Base-by-base conservation (phyloP, 2,113 vertebrate species). In the Trichomycterus rosablanca region DNA sequence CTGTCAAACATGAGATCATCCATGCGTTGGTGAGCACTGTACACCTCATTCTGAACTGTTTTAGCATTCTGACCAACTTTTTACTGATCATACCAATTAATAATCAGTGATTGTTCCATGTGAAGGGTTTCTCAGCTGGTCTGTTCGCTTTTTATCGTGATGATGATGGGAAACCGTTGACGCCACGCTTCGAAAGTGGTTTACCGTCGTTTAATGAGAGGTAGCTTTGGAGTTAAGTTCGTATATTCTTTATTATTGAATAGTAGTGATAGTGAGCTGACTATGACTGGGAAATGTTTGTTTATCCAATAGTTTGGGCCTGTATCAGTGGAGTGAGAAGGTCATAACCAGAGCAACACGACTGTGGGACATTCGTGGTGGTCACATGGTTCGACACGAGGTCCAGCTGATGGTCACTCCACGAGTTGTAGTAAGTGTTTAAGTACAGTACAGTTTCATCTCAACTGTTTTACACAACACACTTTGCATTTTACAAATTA, bases 1-100 rank as follows among this genome's bases (percentile, higher is more conserved):
- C 95, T 2, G 96, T 98, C 66, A 97, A 98, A 77, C 96, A 99
- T 0, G 95, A 99, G 80, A 91, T 99, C 66, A 92, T 99, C 66
- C 95, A 98, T 53, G 93, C 96, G 10, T 81, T 98, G 93, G 96
- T 98, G 81, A 59, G 34, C 2, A 54, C 5, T 39, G 2, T 23
- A 3, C 20, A 16, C 14, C 2, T 20, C 12, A 2, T 5, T 43
- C 50, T 37, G 4, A 48, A 4, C 10, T 22, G n/a, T 46, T 26
- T 30, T 58, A 23, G 23, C 35, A 15, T 22, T 20, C 3, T 9
- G n/a, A n/a, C 12, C 42, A 43, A 15, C 26, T 18, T 16, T 11
- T 28, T 39, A 59, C 3, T 35, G 15, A 53, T 46, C 5, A 56
- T 20, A 6, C 5, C 14, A n/a, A 1, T 35, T 48, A 12, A 15